phyloP scores from a whole-genome alignment of 2,113 vertebrate genomes.

The Neodon shergylaensis region DNA sequence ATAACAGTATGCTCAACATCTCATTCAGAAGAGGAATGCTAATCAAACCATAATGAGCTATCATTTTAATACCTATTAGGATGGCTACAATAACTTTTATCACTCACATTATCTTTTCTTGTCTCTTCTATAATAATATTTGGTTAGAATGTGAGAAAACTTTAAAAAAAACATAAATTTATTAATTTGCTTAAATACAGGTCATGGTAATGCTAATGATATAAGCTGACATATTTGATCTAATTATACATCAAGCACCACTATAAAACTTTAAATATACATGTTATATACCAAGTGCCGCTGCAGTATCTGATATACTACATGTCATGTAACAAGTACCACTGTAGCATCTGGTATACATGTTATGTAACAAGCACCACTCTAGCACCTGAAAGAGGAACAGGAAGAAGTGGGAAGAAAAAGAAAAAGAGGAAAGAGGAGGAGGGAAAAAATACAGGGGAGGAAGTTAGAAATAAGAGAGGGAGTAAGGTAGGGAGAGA shows the following conservation, averaged over 20 bases:
- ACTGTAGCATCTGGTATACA: neutral
- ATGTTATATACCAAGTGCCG: neutral
- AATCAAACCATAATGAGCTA: neutral
- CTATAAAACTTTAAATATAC: too few species aligned
- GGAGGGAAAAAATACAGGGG: neutral
- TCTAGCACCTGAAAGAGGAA: neutral
- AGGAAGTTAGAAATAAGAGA: too few species aligned
- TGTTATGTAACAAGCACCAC: neutral
- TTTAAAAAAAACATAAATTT: neutral
- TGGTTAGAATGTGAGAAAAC: neutral
- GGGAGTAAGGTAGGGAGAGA: neutral
- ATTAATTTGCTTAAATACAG: slow-evolving; percentile 62
- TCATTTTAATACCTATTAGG: neutral
- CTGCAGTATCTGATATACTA: neutral
- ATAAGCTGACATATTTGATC: neutral
- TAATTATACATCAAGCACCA: neutral
- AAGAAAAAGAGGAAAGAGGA: too few species aligned
- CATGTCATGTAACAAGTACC: neutral
- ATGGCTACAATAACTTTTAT: neutral
- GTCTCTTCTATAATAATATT: neutral
- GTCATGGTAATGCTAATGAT: neutral
- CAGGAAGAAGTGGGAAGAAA: neutral
- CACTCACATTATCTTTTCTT: neutral
- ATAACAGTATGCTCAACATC: neutral
- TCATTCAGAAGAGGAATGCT: neutral